Base-by-base conservation (phyloP, 1,140 invertebrate species). In the Megathymus violae region DNA sequence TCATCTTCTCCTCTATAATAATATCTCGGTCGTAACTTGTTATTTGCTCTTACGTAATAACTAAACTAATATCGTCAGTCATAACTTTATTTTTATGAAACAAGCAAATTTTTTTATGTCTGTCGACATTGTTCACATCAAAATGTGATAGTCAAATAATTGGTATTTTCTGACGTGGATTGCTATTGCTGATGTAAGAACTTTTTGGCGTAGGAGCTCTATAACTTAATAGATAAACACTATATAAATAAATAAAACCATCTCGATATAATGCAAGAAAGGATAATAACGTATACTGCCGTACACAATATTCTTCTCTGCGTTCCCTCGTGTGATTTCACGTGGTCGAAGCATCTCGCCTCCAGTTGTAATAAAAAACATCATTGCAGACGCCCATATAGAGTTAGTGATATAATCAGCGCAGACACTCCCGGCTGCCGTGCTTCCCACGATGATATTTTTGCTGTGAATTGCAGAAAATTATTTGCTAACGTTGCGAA, bases 301-400 rank as follows among this genome's bases (percentile, higher is more conserved):
- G 25, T 47, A 1, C 7, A 17, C 34, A 52, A 40, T 40, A 52
- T 52, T 52, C 34, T n/a, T n/a, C n/a, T n/a, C n/a, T n/a, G n/a
- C n/a, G n/a, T 17, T 17, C 5, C 10, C 36, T 11, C 19, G 31
- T 31, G 34, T 17, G 22, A 58, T 31, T 41, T 52, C 25, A 58
- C 19, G 50, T 40, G 44, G 44, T 47, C 63, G 58, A 58, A 60
- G 52, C 47, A 64, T 59, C 38, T 65, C 58, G 48, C 52, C 61
- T 69, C 56, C 56, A 41, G 51, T 31, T 62, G 51, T 67, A 71
- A 75, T 73, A 69, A 63, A 70, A 48, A 60, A 61, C 62, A 72
- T 68, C 52, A 51, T 59, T 43, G 44, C 40, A 52, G 62, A 68
- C 66, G 64, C 61, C 66, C 64, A 51, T 67, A 60, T 25, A 63